These are phyloP conservation scores for Idaea biselata DNA, from an alignment of 2,888 invertebrate genomes.

Conservation along the genomic window DNA sequence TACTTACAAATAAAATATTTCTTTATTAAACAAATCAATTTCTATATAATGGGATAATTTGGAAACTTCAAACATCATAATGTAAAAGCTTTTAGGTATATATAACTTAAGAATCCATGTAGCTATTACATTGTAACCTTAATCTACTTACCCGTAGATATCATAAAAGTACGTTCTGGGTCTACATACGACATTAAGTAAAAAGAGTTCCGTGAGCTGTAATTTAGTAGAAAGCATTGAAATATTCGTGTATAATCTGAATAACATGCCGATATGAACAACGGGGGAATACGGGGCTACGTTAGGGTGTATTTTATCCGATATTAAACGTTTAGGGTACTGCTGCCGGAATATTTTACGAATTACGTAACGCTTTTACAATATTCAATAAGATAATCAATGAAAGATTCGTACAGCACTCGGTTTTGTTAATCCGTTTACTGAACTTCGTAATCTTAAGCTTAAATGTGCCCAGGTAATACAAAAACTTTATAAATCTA, in stretches of 20 bases:
- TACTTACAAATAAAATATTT: too few species aligned
- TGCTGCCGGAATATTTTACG: conserved; percentile 71
- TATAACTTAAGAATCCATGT: background rate
- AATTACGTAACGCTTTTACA: conserved; percentile 69
- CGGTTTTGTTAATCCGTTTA: background rate
- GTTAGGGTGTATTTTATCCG: conserved; percentile 76
- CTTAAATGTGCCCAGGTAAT: too few species aligned
- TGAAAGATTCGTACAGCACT: conserved; percentile 36
- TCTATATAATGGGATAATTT: background rate
- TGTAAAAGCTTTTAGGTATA: background rate
- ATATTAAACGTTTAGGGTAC: conserved; percentile 78
- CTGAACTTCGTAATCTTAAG: background rate
- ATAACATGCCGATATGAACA: conserved; percentile 81
- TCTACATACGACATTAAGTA: conserved; percentile 64
- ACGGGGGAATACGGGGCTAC: conserved; percentile 73
- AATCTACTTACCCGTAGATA: conserved; percentile 12
- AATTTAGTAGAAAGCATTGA: conserved; percentile 81
- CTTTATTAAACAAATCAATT: background rate
- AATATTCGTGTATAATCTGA: conserved; percentile 81
- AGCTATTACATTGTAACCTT: background rate
- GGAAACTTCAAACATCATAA: background rate
- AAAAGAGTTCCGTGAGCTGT: conserved; percentile 75
- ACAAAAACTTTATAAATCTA: too few species aligned
- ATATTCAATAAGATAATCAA: conserved; percentile 70
- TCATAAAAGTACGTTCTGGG: conserved; percentile 38